Base-by-base conservation (phyloP, 2,797 vertebrate species). In the Salarias fasciatus region DNA sequence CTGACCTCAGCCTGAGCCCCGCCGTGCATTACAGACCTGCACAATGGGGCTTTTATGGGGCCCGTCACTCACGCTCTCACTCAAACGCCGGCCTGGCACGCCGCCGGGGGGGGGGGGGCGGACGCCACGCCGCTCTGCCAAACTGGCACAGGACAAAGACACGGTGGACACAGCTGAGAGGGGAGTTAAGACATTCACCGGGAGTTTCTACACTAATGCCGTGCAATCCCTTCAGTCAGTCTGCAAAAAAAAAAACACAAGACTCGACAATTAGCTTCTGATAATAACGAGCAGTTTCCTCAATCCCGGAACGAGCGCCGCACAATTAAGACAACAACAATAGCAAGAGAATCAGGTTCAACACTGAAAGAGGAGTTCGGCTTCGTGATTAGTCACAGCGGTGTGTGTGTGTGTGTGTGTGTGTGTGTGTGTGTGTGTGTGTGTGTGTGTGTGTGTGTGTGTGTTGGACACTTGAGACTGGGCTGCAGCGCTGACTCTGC, bases 1-100 rank as follows among this genome's bases (percentile, higher is more conserved):
- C 53, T 55, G 79, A 74, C 79, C 71, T 59, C 75, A 24, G 67
- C 56, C 43, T 61, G 55, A 68, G 69, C 68, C 64, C 74, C 51
- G 15, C 57, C 65, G 47, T 61, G 76, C 79, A 58, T 56, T 74
- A 59, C 66, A 75, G 41, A 72, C 52, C 15, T 53, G 38, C 63
- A 85, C 86, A 86, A 85, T 62, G 8, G 79, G 64, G 69, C 69
- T 73, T 85, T 85, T 73, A 86, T 67, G 59, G 77, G 74, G 56
- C 46, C 69, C 65, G 75, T 75, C 75, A 63, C 59, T 69, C 49
- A 10, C 7, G 6, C 66, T 73, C 57, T 69, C 52, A 40, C 69
- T 73, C 37, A 44, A 4, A 45, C 3, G 72, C 69, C 79, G 68
- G 62, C 80, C 52, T 11, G 13, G 41, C 43, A 28, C 62, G 35